Base-by-base conservation (phyloP, 1,140 invertebrate species). In the Saccostrea echinata region DNA sequence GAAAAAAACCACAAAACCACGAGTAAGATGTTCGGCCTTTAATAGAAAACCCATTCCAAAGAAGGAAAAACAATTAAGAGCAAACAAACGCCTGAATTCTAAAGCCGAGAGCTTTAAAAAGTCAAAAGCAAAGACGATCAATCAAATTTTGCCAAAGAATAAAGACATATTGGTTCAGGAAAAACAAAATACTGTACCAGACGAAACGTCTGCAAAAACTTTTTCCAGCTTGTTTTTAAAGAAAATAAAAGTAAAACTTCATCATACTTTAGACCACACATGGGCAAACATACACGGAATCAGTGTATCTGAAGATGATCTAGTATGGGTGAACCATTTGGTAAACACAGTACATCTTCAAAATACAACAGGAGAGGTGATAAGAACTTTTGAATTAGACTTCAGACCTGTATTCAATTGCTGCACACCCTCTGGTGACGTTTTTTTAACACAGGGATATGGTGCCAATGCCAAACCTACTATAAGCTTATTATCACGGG, bases 291-390 rank as follows among this genome's bases (percentile, higher is more conserved):
- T 30, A 76, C 16, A 30, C 33, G 68, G 68, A 76, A 76, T 61
- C 55, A 21, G 55, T 61, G 55, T 61, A 61, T 30, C 68, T 24
- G 13, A 76, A 12, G 68, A 76, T 27, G 33, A 76, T 33, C 27
- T 30, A 18, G 27, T 76, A 33, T 76, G 68, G 68, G 68, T 76
- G 27, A 76, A 76, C 27, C 30, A 76, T 76, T 18, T 76, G 68
- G 3, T 12, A 76, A 30, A 30, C 12, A 9, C 13, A 12, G 27
- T 76, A 30, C 24, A 76, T 12, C 30, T 76, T 24, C 30, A 13
- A 12, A 76, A 16, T 30, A 33, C 27, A 30, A 30, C 68, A 30
- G 68, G 68, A 2, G 27, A 76, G 13, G 27, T 30, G 4, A 24
- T 76, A 12, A 27, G 27, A 33, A 30, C 27, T 11, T 30, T 76